phyloP scores from a whole-genome alignment of 23 tunicate species.

The Ascidia mentula region DNA sequence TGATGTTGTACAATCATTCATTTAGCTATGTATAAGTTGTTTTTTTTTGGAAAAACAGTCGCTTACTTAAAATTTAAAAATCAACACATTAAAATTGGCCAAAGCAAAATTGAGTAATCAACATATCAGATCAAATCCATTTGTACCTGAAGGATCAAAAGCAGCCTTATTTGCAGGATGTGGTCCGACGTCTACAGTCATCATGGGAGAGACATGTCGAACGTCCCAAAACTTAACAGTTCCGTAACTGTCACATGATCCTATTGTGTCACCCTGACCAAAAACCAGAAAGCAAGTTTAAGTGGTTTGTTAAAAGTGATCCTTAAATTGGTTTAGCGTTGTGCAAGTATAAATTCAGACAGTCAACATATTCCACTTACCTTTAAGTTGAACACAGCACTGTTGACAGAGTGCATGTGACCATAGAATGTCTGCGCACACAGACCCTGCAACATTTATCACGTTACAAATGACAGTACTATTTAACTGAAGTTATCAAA shows the following conservation, averaged over 20 bases:
- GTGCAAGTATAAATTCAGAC: too few species aligned
- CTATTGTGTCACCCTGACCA: slow-evolving; percentile 81
- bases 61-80: too few species aligned
- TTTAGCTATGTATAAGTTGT: too few species aligned
- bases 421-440: slow-evolving; percentile 97
- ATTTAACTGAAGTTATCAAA: too few species aligned
- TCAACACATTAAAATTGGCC: too few species aligned
- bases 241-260: slow-evolving; percentile 95
- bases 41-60: too few species aligned
- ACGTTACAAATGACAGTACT: not conserved
- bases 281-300: not conserved
- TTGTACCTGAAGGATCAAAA: slow-evolving; percentile 79
- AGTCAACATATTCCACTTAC: slow-evolving; percentile 31
- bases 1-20: too few species aligned
- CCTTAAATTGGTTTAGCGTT: too few species aligned
- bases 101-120: too few species aligned
- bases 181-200: slow-evolving; percentile 76
- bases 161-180: slow-evolving; percentile 85
- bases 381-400: slow-evolving; percentile 79
- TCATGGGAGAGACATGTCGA: slow-evolving; percentile 53
- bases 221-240: slow-evolving; percentile 95
- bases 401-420: slow-evolving; percentile 89
- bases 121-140: not conserved
- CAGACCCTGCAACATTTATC: slow-evolving; percentile 51
- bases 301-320: too few species aligned